Conservation (phyloP, 2,888 invertebrate genomes). For the Lasioglossum figueresi region DNA sequence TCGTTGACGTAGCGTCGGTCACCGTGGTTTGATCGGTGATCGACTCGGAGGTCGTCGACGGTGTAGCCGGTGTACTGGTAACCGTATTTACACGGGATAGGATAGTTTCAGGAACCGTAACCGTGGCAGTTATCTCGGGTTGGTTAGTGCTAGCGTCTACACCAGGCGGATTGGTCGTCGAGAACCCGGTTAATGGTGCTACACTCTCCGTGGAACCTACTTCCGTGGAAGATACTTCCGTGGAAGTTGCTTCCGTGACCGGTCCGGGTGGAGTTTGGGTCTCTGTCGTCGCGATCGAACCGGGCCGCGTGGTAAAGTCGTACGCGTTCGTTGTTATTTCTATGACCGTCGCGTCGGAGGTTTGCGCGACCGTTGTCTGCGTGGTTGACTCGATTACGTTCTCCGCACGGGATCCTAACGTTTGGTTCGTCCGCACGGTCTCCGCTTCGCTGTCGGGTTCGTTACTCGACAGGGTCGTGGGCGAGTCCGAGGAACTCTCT, state of each 20-base stretch:
- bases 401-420: slow-evolving; percentile 26
- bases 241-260: slow-evolving; percentile 22
- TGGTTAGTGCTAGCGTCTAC: slow-evolving; percentile 44
- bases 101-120: slow-evolving; percentile 20
- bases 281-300: slow-evolving; percentile 20
- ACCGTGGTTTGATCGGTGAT: slow-evolving; percentile 36
- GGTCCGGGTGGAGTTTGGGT: slow-evolving; percentile 28
- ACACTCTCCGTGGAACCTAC: slow-evolving; percentile 19
- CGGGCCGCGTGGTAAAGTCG: slow-evolving; percentile 39
- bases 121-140: slow-evolving; percentile 29
- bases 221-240: slow-evolving; percentile 36
- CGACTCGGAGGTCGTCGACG: slow-evolving; percentile 14
- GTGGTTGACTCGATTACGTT: slow-evolving; percentile 42
- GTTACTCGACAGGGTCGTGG: slow-evolving; percentile 12
- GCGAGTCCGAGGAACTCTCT: slow-evolving; percentile 31
- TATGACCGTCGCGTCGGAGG: slow-evolving; percentile 32
- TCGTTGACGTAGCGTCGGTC: slow-evolving; percentile 39
- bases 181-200: slow-evolving; percentile 23
- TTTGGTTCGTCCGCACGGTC: slow-evolving; percentile 22
- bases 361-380: slow-evolving; percentile 37
- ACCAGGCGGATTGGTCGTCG: slow-evolving; percentile 33
- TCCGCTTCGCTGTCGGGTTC: slow-evolving; percentile 17
- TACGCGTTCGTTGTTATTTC: slow-evolving; percentile 60
- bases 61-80: slow-evolving; percentile 23
- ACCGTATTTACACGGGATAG: slow-evolving; percentile 34